Evolutionary conservation across 2,797 vertebrate genomes (phyloP).

Genomic region (Sebastes oblongus): DNA sequence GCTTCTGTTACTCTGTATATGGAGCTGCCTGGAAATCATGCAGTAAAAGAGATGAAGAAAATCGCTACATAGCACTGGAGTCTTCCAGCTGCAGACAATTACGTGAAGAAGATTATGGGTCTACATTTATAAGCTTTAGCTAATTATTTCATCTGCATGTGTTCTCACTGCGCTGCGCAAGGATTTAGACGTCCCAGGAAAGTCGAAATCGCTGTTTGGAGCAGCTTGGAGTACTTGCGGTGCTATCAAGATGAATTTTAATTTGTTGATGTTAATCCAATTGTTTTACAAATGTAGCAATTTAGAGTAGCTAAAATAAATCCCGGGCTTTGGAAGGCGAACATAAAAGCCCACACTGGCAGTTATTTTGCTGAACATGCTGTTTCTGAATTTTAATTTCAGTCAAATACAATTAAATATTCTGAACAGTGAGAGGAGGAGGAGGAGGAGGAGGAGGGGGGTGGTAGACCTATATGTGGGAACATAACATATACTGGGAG

Average conservation of each 20-base stretch:
- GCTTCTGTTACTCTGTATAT: constrained; percentile 6
- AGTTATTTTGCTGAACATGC: constrained; percentile 74
- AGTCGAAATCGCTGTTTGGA: constrained; percentile 78
- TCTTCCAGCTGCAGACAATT: constrained; percentile 79
- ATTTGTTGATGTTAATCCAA: constrained; percentile 86
- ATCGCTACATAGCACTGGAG: constrained; percentile 60
- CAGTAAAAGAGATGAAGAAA: constrained; percentile 46
- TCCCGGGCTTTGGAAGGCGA: constrained; percentile 76
- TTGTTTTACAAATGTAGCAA: constrained; percentile 85
- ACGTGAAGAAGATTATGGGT: constrained; percentile 80
- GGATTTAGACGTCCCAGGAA: constrained; percentile 84
- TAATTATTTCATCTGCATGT: constrained; percentile 84
- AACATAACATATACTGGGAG: neutral
- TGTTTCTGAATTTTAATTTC: constrained; percentile 75
- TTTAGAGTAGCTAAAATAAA: constrained; percentile 80
- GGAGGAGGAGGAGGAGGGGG: constrained; percentile 1
- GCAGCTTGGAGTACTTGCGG: constrained; percentile 72
- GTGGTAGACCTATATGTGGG: constrained; percentile 21
- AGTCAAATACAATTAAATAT: constrained; percentile 70
- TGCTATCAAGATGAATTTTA: constrained; percentile 84
- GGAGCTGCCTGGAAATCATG: constrained; percentile 30
- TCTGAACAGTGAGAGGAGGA: constrained; percentile 43
- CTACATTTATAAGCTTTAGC: constrained; percentile 84
- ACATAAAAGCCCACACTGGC: constrained; percentile 77
- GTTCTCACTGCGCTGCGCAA: constrained; percentile 67